Evolutionary conservation across 2,113 vertebrate genomes (phyloP).

Genomic region (Rhizomys pruinosus): DNA sequence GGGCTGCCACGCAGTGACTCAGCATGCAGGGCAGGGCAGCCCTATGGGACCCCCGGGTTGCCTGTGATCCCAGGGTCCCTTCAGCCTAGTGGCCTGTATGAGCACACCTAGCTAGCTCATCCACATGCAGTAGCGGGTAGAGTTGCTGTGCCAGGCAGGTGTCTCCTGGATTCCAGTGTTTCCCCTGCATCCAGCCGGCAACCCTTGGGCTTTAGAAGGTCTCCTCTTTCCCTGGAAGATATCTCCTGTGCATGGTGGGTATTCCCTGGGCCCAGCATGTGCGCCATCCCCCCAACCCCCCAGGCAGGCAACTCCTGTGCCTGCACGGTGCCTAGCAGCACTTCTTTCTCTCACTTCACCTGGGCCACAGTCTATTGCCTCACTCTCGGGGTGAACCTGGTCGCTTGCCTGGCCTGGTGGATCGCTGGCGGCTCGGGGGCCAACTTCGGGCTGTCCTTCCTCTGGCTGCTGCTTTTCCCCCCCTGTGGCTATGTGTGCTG

Average conservation of each 20-base stretch:
- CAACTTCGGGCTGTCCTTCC: constrained; percentile 93
- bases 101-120: no score
- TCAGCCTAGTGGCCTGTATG: no score
- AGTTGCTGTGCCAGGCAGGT: neutral
- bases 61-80: no score
- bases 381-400: constrained; percentile 90
- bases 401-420: constrained; percentile 96
- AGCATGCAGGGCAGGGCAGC: no score
- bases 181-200: no score
- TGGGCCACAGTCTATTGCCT: constrained; percentile 90
- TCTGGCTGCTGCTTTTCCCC: constrained; percentile 95
- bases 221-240: no score
- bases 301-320: neutral
- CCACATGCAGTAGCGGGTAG: neutral
- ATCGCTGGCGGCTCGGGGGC: constrained; percentile 87
- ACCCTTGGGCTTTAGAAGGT: no score
- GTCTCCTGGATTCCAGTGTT: no score
- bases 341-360: neutral
- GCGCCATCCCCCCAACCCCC: neutral
- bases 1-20: no score
- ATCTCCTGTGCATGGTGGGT: no score
- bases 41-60: no score
- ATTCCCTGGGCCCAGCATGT: neutral
- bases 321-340: neutral
- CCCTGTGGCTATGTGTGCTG: constrained; percentile 95